Evolutionary conservation across 2,797 vertebrate species (phyloP).

Genomic region (Rhabdophis nuchalis): DNA sequence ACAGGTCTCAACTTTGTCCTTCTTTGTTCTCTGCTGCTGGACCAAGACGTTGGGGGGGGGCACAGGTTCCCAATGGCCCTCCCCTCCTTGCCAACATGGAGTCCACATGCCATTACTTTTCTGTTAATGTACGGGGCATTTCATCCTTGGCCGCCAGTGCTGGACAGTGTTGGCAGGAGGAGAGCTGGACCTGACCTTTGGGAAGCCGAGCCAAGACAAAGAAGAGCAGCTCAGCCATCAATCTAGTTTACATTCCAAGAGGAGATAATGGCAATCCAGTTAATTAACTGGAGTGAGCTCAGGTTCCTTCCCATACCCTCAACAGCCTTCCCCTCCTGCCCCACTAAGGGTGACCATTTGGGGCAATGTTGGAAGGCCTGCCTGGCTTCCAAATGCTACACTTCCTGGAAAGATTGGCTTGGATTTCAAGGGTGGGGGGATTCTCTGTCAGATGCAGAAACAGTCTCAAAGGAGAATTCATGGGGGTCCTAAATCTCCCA

Average conservation of each 20-base stretch:
- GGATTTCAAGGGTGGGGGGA: background rate
- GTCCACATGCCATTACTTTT: background rate
- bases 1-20: background rate
- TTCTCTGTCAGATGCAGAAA: background rate
- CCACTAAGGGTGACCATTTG: background rate
- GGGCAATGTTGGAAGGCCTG: background rate
- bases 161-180: background rate
- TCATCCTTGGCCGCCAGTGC: background rate
- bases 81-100: background rate
- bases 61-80: background rate
- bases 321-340: background rate
- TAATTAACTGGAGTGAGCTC: background rate
- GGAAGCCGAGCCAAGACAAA: background rate
- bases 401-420: background rate
- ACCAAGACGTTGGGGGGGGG: background rate
- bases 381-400: background rate
- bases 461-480: background rate
- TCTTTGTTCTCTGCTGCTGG: background rate
- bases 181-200: background rate
- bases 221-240: background rate
- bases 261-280: background rate
- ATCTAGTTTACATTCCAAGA: background rate
- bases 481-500: background rate
- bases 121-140: background rate
- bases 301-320: background rate